A percentile compares a stretch with the other conserved stretches of the same genome.
Evolutionary conservation across 2,888 invertebrate species (phyloP).

Genomic region (Micoletzkya japonica): DNA sequence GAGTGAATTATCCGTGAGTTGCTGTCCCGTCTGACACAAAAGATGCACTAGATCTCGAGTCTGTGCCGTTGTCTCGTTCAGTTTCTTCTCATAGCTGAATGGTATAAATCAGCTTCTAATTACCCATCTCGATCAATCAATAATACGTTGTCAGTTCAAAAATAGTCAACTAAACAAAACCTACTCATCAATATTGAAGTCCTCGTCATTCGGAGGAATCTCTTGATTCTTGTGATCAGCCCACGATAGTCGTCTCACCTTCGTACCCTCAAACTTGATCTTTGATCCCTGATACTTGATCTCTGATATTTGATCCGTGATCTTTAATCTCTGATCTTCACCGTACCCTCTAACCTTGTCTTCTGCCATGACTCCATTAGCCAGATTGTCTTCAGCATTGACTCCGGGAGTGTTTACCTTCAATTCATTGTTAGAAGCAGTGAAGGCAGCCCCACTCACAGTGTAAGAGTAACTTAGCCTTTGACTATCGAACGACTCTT

Average conservation of each 20-base stretch:
- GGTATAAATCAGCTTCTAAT: neutral
- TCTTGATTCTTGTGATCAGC: constrained; percentile 10
- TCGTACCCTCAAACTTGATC: constrained; percentile 6
- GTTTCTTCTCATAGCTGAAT: constrained; percentile 12
- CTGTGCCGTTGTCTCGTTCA: constrained; percentile 21
- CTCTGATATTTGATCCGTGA: neutral
- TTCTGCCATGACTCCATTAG: constrained; percentile 18
- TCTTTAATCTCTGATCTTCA: neutral
- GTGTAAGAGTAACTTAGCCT: too few relatives aligned
- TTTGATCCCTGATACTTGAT: neutral
- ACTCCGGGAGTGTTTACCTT: too few relatives aligned
- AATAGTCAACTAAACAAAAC: neutral
- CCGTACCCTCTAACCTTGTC: neutral
- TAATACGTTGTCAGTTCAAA: neutral
- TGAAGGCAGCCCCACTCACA: too few relatives aligned
- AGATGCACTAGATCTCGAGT: constrained; percentile 15
- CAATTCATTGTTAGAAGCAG: too few relatives aligned
- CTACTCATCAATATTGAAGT: constrained; percentile 22
- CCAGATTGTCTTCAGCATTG: constrained; percentile 1
- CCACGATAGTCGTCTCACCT: constrained; percentile 24
- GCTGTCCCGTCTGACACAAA: constrained; percentile 1
- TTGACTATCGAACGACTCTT: too few relatives aligned
- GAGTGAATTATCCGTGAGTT: constrained; percentile 9
- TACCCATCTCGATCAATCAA: neutral
- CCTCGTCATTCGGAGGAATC: constrained; percentile 7